Base-by-base conservation (phyloP, 2,888 invertebrate species). In the Anthophora plumipes region DNA sequence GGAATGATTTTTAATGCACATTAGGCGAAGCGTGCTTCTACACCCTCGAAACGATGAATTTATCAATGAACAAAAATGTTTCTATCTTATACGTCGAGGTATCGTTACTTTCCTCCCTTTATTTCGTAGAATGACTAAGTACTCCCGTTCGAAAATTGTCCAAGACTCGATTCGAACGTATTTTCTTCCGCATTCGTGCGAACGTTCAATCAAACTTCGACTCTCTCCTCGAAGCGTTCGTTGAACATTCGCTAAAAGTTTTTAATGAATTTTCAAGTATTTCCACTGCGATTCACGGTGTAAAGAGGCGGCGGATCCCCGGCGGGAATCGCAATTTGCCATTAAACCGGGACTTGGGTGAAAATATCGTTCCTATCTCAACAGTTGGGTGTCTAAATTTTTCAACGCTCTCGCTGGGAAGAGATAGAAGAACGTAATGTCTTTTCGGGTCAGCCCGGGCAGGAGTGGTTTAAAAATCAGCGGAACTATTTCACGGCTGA, bases 391-490 rank as follows among this genome's bases (percentile, higher is more conserved):
- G 43, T 39, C 77, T 8, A 61, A 64, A 80, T 70, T 60, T 71
- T 77, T 77, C 66, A 57, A 50, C 48, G 22, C 66, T 61, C 50
- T 20, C 25, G 7, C 12, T 25, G 8, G 31, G 2, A 31, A 43
- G 52, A 37, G 63, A 68, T n/a, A 69, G 57, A 41, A 11, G 46
- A 63, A 46, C 50, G 52, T 25, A 54, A 67, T 37, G 67, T 67
- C 63, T 75, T 70, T 64, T 50, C 46, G 54, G 67, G 52, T 69
- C 63, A 52, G 57, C 50, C 25, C 17, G 66, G 41, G 31, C 31
- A 1, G 59, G 55, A 46, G 50, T 31, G 63, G 54, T 48, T 82
- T 76, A 72, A 80, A 82, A 84, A 84, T 85, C 75, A 64, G 66
- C 52, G 66, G 69, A 81, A 81, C 74, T 79, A 64, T 72, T 79